Evolutionary conservation across 64 coral and sea anemone genomes (phyloP).

Genomic region (Actinia equina): DNA sequence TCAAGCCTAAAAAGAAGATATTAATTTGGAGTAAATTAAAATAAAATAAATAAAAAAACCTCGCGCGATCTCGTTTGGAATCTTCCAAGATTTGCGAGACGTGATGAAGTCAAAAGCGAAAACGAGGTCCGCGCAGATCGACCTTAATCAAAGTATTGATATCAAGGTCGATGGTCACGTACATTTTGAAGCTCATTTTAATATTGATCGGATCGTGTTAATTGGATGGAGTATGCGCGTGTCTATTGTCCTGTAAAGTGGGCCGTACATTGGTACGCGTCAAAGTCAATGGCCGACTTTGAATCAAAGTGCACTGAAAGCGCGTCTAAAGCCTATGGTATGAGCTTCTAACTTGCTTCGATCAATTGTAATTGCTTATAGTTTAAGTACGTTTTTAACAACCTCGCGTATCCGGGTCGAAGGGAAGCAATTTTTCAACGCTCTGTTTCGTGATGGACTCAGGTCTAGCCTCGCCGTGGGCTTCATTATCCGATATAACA

Average conservation of each 20-base stretch:
- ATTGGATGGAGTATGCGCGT: background rate
- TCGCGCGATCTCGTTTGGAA: background rate
- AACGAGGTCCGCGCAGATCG: background rate
- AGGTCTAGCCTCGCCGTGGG: background rate
- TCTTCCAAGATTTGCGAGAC: background rate
- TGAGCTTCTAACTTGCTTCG: background rate
- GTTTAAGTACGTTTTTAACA: background rate
- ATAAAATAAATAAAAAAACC: background rate
- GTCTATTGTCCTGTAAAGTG: background rate
- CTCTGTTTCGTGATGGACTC: background rate
- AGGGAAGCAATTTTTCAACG: background rate
- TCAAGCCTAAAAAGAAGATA: background rate
- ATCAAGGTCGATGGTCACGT: background rate
- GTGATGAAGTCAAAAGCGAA: background rate
- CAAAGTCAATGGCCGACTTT: background rate
- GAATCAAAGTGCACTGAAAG: too few relatives aligned
- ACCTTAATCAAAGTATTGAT: background rate
- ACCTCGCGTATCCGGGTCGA: background rate
- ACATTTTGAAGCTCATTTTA: background rate
- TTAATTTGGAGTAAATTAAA: background rate
- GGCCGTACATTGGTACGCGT: background rate
- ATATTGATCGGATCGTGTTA: background rate
- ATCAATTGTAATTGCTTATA: background rate
- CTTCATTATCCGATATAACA: constrained; percentile 7
- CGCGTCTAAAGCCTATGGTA: background rate